Percentiles rank a stretch among this genome's conserved stretches.
phyloP scores from a whole-genome alignment of 2,888 invertebrate species.

The Orthonevra nobilis region DNA sequence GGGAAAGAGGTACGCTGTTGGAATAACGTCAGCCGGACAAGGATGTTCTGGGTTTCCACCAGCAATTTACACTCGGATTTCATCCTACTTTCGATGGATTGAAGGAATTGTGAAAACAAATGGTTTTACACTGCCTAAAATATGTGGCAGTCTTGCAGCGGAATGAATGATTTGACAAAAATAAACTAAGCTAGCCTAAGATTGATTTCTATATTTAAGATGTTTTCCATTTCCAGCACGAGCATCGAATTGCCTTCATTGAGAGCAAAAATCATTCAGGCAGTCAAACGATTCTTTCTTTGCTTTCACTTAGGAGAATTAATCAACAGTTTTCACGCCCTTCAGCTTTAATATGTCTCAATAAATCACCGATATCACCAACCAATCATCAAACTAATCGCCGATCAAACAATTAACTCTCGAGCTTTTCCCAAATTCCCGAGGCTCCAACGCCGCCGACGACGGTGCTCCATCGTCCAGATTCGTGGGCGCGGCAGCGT shows the following conservation, averaged over 20 bases:
- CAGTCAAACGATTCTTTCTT: not conserved
- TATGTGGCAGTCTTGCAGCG: not conserved
- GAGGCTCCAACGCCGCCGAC: not conserved
- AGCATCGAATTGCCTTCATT: no score
- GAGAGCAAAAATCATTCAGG: no score
- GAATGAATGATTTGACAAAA: not conserved
- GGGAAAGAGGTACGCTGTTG: not conserved
- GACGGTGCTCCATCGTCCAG: not conserved
- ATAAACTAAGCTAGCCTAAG: not conserved
- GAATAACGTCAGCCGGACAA: conserved; percentile 38
- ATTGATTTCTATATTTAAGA: not conserved
- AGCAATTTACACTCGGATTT: conserved; percentile 58
- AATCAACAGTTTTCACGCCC: conserved; percentile 48
- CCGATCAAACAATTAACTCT: conserved; percentile 67
- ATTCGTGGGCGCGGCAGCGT: conserved; percentile 51
- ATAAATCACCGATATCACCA: conserved; percentile 62
- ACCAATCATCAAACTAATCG: conserved; percentile 68
- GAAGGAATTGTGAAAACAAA: conserved; percentile 13
- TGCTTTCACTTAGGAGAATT: not conserved
- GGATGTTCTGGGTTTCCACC: conserved; percentile 55
- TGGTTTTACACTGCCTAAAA: conserved; percentile 9
- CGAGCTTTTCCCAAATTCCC: conserved; percentile 44
- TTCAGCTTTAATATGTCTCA: conserved; percentile 40
- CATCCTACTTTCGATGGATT: conserved; percentile 59
- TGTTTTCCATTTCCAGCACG: no score